A percentile compares a stretch with the other conserved stretches of the same genome.
Evolutionary conservation across 2,113 vertebrate genomes (phyloP).

Genomic region (Ceratotherium simum): DNA sequence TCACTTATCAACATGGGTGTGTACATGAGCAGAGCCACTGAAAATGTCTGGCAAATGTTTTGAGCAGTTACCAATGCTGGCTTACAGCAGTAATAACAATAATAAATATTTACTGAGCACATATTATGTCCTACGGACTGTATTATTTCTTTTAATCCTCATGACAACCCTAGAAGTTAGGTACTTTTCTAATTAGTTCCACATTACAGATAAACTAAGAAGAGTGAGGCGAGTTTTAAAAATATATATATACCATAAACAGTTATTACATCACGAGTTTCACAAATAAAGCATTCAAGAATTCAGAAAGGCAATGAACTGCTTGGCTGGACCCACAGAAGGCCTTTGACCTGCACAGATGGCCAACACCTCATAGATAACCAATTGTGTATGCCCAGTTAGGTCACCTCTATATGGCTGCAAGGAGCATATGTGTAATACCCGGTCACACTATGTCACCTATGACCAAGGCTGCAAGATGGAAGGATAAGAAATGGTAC

Average conservation of each 20-base stretch:
- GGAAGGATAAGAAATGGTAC: not conserved
- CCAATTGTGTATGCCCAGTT: not conserved
- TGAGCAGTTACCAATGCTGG: not conserved
- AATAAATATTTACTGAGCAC: not conserved
- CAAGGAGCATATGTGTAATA: not conserved
- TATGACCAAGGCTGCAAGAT: not conserved
- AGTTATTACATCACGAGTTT: not conserved
- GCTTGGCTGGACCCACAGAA: not conserved
- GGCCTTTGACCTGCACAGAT: not conserved
- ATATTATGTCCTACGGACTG: not conserved
- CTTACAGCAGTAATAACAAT: not conserved
- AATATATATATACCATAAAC: not conserved
- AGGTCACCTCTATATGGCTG: not conserved
- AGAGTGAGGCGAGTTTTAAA: not conserved
- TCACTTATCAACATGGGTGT: not conserved
- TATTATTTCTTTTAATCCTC: not conserved
- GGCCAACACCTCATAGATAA: not conserved
- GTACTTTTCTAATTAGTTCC: not conserved
- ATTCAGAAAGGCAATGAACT: not conserved
- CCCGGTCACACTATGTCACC: not conserved
- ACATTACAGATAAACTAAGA: not conserved
- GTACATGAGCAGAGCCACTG: not conserved
- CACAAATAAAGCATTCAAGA: not conserved
- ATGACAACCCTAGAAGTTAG: not conserved
- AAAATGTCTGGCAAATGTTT: not conserved